Conservation (phyloP, 2,888 invertebrate genomes). For the Eugnorisma glareosa region DNA sequence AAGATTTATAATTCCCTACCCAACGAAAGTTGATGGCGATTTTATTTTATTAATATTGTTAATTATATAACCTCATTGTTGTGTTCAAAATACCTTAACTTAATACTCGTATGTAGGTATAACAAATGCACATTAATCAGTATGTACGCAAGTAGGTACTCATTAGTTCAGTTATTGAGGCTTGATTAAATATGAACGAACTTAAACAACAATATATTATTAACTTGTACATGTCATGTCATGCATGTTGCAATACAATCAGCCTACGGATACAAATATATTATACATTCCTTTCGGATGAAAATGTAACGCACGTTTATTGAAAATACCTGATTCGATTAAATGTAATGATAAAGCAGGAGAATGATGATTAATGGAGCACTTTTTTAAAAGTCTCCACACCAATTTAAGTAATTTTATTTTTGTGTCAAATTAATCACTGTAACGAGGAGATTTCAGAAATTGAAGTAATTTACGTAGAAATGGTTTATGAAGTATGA, state of each 20-base stretch:
- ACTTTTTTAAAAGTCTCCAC: neutral
- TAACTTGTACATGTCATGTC: neutral
- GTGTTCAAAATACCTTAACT: neutral
- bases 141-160: neutral
- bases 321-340: neutral
- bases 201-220: neutral
- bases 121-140: neutral
- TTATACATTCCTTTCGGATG: neutral
- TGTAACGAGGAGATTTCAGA: neutral
- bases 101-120: neutral
- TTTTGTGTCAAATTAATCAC: neutral
- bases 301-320: neutral
- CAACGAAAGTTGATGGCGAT: neutral
- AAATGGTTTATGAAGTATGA: neutral
- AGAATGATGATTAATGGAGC: neutral
- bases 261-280: neutral
- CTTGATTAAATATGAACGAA: constrained; percentile 19
- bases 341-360: neutral
- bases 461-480: neutral
- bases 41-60: neutral
- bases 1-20: neutral
- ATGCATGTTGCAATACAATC: neutral
- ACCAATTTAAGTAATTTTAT: neutral
- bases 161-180: neutral
- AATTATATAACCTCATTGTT: neutral